phyloP scores from a whole-genome alignment of 1,140 invertebrate species.

The Xylocopa sonorina region DNA sequence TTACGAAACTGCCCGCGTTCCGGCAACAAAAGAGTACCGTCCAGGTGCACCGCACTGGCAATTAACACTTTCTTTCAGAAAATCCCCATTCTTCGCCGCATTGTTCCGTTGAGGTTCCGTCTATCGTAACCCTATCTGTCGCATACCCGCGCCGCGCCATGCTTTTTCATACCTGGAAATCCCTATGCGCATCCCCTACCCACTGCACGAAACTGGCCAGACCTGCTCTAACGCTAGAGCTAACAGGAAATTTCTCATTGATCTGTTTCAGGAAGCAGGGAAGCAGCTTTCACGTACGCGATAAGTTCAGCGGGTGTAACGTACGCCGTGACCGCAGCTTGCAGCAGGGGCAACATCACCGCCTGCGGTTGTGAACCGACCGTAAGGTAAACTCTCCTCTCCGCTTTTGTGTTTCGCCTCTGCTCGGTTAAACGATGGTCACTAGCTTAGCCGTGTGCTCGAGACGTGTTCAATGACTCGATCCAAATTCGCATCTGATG shows the following conservation, averaged over 20 bases:
- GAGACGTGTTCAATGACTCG: not conserved
- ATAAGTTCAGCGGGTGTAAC: constrained; percentile 95
- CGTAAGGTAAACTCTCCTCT: constrained; percentile 72
- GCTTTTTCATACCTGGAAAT: constrained; percentile 36
- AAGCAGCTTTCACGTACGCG: constrained; percentile 96
- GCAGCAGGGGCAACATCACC: constrained; percentile 93
- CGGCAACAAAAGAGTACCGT: not conserved
- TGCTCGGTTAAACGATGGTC: not conserved
- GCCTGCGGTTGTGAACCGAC: constrained; percentile 92
- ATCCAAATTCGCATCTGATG: not conserved
- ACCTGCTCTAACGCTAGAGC: constrained; percentile 32
- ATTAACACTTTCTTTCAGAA: not conserved
- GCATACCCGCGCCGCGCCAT: not conserved
- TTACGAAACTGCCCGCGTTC: too few species aligned
- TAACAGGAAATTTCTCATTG: constrained; percentile 53
- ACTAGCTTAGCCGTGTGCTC: not conserved
- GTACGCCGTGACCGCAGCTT: constrained; percentile 94
- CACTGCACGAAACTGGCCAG: constrained; percentile 39
- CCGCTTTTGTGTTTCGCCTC: not conserved
- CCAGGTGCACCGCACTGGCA: not conserved
- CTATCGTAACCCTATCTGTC: not conserved
- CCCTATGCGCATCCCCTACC: constrained; percentile 16
- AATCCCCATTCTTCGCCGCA: not conserved
- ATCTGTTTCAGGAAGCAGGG: constrained; percentile 89
- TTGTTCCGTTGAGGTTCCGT: not conserved